These are phyloP conservation scores for Aplochiton taeniatus DNA, from an alignment of 2,797 vertebrate species.

Conservation along the genomic window DNA sequence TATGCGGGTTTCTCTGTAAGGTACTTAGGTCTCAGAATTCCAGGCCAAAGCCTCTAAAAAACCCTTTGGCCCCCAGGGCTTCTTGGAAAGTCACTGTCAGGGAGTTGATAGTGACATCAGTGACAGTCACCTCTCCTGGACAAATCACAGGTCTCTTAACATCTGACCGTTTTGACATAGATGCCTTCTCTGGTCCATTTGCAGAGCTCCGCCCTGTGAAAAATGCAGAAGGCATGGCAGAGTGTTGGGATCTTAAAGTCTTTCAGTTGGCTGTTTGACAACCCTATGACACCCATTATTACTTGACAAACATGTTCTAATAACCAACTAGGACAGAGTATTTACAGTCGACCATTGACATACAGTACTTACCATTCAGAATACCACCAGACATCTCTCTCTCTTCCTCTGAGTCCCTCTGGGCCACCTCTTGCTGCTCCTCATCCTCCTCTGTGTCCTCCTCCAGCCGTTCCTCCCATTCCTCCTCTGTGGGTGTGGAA, in stretches of 20 bases:
- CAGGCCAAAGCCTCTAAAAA: slow-evolving; percentile 87
- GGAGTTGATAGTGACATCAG: slow-evolving; percentile 96
- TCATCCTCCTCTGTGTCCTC: slow-evolving; percentile 38
- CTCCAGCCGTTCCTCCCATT: slow-evolving; percentile 42
- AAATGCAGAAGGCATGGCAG: slow-evolving; percentile 5
- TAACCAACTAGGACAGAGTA: too few relatives aligned
- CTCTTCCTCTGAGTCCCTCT: slow-evolving; percentile 27
- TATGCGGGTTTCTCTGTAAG: slow-evolving; percentile 3
- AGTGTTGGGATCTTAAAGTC: slow-evolving; percentile 22
- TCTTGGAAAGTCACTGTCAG: slow-evolving; percentile 97
- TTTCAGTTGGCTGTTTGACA: slow-evolving; percentile 41
- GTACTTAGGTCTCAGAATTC: slow-evolving; percentile 60
- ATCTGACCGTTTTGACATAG: slow-evolving; percentile 25
- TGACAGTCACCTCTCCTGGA: slow-evolving; percentile 89
- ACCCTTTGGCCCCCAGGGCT: slow-evolving; percentile 89
- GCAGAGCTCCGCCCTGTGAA: slow-evolving; percentile 58
- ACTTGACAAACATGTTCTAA: too few relatives aligned
- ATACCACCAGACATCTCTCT: slow-evolving; percentile 35
- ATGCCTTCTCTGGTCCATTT: slow-evolving; percentile 27
- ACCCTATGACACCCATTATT: too few relatives aligned
- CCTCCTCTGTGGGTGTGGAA: slow-evolving; percentile 41
- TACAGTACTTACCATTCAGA: slow-evolving; percentile 61
- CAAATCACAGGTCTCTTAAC: slow-evolving; percentile 60
- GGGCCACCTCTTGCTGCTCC: slow-evolving; percentile 37
- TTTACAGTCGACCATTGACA: too few relatives aligned